Base-by-base conservation (phyloP, 2,888 invertebrate genomes). In the Molanna angustata region DNA sequence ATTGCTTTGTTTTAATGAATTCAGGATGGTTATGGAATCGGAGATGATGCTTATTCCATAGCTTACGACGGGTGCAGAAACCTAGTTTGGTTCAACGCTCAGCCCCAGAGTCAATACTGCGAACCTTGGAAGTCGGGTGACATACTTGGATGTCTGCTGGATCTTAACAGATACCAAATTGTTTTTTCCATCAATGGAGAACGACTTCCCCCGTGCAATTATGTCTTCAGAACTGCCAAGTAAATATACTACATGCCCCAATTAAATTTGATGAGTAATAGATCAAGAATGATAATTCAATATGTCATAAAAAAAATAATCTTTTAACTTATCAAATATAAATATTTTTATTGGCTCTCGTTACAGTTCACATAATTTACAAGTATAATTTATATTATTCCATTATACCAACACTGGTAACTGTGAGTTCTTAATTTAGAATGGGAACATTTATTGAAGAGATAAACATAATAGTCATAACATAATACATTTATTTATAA, bases 1-100 rank as follows among this genome's bases (percentile, higher is more conserved):
- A n/a, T n/a, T n/a, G n/a, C n/a, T n/a, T n/a, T 27, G 39, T 41
- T 41, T 41, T 7, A 7, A 20, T 41, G 18, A 14, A 64, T 65
- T 22, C 67, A 92, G 91, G 94, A 94, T 68, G 94, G 94, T 1
- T 94, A 88, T 73, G 94, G 94, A n/a, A 93, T 94, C 54, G 95
- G 95, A 4, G 95, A 95, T 66, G 95, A 95, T 66, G 80, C 86
- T 58, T 90, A 82, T 72, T 94, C 94, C 0, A 73, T 95, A 56
- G 89, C 94, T 0, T 95, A 93, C 69, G 96, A 96, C 70, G 96
- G 96, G 1, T 95, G 94, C 68, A 81, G 95, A 35, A 84, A 86
- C 67, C 73, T 94, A 52, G 83, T 94, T 56, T 96, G 95, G 95
- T 86, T 92, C 69, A 87, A 89, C 66, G 94, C 94, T 0, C 82